Evolutionary conservation across 2,797 vertebrate genomes (phyloP).

Genomic region (Pogoniulus pusillus): DNA sequence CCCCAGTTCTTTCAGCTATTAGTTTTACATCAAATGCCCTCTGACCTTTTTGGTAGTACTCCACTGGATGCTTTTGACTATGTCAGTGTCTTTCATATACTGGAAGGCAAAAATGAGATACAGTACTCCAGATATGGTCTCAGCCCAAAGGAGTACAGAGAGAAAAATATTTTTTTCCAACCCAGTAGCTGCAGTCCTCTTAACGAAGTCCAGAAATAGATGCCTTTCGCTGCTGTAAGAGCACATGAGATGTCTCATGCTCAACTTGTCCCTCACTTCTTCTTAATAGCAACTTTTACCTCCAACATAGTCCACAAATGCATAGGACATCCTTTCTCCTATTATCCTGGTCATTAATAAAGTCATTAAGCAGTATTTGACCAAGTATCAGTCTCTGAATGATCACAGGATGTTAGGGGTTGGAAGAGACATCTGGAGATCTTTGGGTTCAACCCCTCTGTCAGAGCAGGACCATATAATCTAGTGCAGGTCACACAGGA

Average conservation of each 20-base stretch:
- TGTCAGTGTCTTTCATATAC: not conserved
- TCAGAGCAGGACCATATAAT: too few relatives aligned
- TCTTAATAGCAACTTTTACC: not conserved
- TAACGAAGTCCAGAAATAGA: not conserved
- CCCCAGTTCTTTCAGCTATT: not conserved
- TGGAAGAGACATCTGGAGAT: too few relatives aligned
- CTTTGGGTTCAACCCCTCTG: too few relatives aligned
- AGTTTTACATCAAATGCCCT: not conserved
- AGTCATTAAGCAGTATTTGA: not conserved
- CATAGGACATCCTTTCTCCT: not conserved
- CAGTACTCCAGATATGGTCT: not conserved
- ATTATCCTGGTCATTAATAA: not conserved
- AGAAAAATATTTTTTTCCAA: not conserved
- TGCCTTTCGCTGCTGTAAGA: not conserved
- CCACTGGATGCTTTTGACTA: not conserved
- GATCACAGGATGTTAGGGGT: not conserved
- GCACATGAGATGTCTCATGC: not conserved
- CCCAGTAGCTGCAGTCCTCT: not conserved
- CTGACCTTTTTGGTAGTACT: not conserved
- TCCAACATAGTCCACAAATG: not conserved
- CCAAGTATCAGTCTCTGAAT: too few relatives aligned
- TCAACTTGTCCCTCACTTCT: not conserved
- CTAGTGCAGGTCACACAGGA: too few relatives aligned
- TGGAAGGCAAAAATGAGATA: not conserved
- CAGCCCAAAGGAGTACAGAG: not conserved